Conservation (phyloP, 2,888 invertebrate genomes). For the Siphlonurus alternatus region DNA sequence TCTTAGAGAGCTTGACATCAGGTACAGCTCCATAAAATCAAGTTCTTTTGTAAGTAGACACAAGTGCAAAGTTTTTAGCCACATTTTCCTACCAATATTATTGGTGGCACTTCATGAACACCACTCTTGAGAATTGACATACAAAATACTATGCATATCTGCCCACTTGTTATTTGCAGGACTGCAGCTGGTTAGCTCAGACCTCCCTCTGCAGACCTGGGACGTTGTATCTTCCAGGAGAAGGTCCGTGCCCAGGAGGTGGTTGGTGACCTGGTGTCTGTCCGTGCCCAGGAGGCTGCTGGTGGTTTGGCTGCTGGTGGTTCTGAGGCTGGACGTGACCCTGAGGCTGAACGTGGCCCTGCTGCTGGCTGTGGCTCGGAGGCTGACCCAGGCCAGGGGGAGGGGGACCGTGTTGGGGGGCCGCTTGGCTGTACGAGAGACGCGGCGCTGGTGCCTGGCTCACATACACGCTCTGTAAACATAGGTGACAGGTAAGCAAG, state of each 20-base stretch:
- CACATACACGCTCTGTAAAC: slow-evolving; percentile 15
- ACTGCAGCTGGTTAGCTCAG: too few species aligned
- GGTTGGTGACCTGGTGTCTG: not conserved
- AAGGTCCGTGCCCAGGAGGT: not conserved
- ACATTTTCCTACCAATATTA: too few species aligned
- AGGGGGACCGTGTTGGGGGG: slow-evolving; percentile 9
- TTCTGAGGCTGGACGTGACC: not conserved
- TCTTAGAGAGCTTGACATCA: too few species aligned
- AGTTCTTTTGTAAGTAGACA: too few species aligned
- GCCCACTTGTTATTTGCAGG: too few species aligned
- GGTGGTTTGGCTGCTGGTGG: not conserved
- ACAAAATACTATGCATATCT: too few species aligned
- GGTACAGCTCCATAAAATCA: too few species aligned
- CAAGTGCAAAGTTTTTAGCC: too few species aligned
- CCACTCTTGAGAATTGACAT: too few species aligned
- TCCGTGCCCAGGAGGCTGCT: not conserved
- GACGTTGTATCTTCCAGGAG: slow-evolving; percentile 12
- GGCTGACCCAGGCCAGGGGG: slow-evolving; percentile 8
- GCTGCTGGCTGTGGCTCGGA: not conserved
- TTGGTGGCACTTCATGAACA: too few species aligned
- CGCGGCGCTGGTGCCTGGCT: slow-evolving; percentile 13
- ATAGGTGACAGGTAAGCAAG: not conserved
- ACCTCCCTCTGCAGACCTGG: slow-evolving; percentile 13
- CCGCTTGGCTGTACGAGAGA: slow-evolving; percentile 14
- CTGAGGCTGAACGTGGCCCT: not conserved